phyloP scores from a whole-genome alignment of 2,888 invertebrate species.

The Oligia strigilis region DNA sequence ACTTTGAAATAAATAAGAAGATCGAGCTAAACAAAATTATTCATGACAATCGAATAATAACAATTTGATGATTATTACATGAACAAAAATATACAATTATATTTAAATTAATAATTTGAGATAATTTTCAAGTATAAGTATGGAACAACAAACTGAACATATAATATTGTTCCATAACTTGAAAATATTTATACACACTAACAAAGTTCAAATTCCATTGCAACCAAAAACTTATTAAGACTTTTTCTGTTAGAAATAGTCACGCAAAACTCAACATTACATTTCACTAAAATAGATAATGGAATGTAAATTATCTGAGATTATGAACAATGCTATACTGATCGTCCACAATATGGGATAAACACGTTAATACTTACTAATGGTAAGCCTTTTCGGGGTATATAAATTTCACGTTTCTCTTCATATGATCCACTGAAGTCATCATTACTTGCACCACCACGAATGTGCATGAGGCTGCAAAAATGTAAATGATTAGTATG shows the following conservation, averaged over 20 bases:
- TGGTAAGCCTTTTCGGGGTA: constrained; percentile 93
- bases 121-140: too few relatives aligned
- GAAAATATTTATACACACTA: too few relatives aligned
- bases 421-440: constrained; percentile 93
- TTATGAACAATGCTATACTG: neutral
- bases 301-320: neutral
- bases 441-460: constrained; percentile 96
- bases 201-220: too few relatives aligned
- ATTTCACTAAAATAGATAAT: too few relatives aligned
- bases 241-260: too few relatives aligned
- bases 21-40: neutral
- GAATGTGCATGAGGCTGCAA: constrained; percentile 93
- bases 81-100: neutral
- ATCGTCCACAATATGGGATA: neutral
- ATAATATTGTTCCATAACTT: too few relatives aligned
- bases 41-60: neutral
- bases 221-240: too few relatives aligned
- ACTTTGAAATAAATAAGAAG: neutral
- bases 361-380: constrained; percentile 83
- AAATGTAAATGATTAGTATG: neutral
- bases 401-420: constrained; percentile 91
- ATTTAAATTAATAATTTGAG: too few relatives aligned
- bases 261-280: too few relatives aligned
- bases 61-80: neutral
- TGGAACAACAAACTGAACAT: too few relatives aligned